Evolutionary conservation across 2,888 invertebrate species (phyloP).

Genomic region (Xestia c-nigrum): DNA sequence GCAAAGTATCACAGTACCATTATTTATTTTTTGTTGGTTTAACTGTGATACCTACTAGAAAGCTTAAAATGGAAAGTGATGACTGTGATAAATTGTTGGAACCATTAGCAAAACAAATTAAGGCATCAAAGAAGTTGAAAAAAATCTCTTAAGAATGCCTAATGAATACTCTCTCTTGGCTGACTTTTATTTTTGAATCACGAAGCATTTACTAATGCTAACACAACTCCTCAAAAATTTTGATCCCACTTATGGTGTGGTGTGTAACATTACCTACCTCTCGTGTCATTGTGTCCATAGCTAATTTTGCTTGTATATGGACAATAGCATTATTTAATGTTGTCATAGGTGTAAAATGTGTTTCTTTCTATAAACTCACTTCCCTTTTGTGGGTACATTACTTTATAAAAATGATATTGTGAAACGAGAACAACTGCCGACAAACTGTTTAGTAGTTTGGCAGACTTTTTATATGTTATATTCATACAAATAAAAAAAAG

Average conservation of each 20-base stretch:
- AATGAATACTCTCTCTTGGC: not conserved
- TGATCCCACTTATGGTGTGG: not conserved
- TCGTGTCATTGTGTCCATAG: no score
- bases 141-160: conserved; percentile 2
- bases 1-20: not conserved
- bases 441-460: no score
- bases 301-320: no score
- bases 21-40: not conserved
- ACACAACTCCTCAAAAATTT: not conserved
- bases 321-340: no score
- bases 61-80: conserved; percentile 16
- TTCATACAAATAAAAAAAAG: not conserved
- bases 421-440: no score
- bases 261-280: no score
- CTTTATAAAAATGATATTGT: no score
- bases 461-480: no score
- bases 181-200: not conserved
- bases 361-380: no score
- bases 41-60: conserved; percentile 8
- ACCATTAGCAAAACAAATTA: conserved; percentile 36
- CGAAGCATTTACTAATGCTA: not conserved
- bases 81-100: not conserved
- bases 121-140: conserved; percentile 1
- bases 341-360: no score
- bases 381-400: no score